A percentile compares a stretch with the other conserved stretches of the same genome.
Conservation (phyloP, 2,888 invertebrate genomes). For the Lampropteryx suffumata region DNA sequence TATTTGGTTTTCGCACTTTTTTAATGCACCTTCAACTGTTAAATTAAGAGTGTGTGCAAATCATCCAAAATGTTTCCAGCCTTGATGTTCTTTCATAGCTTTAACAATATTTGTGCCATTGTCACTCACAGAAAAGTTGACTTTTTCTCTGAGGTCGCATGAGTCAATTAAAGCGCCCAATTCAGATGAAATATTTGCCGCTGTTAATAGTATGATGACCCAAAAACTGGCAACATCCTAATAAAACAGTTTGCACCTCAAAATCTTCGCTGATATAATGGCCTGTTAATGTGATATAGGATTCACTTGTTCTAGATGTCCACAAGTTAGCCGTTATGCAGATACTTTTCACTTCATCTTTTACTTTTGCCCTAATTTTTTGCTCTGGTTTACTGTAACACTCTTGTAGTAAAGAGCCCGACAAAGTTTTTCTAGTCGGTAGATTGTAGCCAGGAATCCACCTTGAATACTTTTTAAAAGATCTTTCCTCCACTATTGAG, state of each 20-base stretch:
- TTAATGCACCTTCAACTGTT: conserved; percentile 2
- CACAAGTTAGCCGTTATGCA: not conserved
- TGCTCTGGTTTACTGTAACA: not conserved
- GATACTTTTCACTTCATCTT: not conserved
- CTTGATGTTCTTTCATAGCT: not conserved
- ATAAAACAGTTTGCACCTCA: not conserved
- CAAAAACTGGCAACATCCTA: conserved; percentile 1
- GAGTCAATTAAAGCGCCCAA: not conserved
- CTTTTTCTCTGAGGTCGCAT: conserved; percentile 1
- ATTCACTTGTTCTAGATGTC: not conserved
- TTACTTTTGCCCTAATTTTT: not conserved
- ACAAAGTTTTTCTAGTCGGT: conserved; percentile 1
- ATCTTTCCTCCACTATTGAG: not conserved
- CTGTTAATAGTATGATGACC: not conserved
- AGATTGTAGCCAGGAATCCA: conserved; percentile 2
- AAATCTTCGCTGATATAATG: not conserved
- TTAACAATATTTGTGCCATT: not conserved
- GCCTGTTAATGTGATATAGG: not conserved
- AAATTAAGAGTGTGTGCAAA: conserved; percentile 3
- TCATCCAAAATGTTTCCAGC: conserved; percentile 3
- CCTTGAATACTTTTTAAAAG: not conserved
- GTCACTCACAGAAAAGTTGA: conserved; percentile 4
- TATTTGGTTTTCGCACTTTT: not conserved
- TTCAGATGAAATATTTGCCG: not conserved
- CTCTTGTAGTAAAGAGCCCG: not conserved